phyloP scores from a whole-genome alignment of 2,797 vertebrate species.

The Lacerta bilineata region DNA sequence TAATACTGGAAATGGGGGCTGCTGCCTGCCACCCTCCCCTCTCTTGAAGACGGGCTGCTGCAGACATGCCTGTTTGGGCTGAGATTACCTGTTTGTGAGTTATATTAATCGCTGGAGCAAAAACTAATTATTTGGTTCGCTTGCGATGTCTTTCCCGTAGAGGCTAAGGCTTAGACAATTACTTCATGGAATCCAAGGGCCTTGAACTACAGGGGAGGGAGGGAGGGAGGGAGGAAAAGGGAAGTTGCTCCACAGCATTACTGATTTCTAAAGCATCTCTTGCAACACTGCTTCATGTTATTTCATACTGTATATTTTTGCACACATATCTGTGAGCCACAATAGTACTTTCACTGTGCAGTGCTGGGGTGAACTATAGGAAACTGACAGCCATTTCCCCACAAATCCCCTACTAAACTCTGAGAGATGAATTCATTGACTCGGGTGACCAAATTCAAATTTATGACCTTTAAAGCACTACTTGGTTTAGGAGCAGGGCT shows the following conservation, averaged over 20 bases:
- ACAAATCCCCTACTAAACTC: no score
- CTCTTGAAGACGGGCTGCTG: background rate
- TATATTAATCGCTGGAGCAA: slow-evolving; percentile 64
- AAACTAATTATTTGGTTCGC: slow-evolving; percentile 73
- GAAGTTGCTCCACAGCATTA: background rate
- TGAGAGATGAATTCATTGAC: no score
- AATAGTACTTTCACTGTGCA: background rate
- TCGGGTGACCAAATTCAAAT: no score
- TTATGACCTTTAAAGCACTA: no score
- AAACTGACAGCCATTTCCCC: no score
- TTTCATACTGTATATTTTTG: background rate
- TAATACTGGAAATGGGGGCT: background rate
- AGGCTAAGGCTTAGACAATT: background rate
- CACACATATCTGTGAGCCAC: background rate
- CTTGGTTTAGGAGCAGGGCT: no score
- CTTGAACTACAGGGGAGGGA: background rate
- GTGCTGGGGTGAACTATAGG: background rate
- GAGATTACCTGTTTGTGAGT: slow-evolving; percentile 68
- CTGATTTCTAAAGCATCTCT: background rate
- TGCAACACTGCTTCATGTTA: background rate
- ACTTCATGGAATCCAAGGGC: background rate
- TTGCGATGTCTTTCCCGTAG: slow-evolving; percentile 44
- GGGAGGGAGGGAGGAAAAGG: background rate
- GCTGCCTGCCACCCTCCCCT: background rate
- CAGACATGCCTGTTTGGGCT: slow-evolving; percentile 41